These are phyloP conservation scores for Pissodes strobi DNA, from an alignment of 1,140 invertebrate genomes.

Conservation along the genomic window DNA sequence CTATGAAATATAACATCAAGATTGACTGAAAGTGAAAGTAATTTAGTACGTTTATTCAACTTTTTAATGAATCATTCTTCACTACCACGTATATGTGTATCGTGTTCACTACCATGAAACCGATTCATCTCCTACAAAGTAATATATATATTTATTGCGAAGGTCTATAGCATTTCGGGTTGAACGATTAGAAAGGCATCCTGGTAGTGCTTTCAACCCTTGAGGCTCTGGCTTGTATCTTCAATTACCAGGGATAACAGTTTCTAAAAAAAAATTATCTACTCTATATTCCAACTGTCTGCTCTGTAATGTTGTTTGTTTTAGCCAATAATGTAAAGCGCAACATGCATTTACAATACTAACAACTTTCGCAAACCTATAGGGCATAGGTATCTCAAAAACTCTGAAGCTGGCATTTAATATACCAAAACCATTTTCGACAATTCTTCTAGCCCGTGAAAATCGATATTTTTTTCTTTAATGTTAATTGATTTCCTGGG, in stretches of 20 bases:
- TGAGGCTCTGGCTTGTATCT: conserved; percentile 16
- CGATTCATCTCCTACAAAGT: conserved; percentile 26
- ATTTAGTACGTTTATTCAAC: conserved; percentile 14
- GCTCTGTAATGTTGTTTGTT: conserved; percentile 30
- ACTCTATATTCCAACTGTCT: conserved; percentile 11
- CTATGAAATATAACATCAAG: conserved; percentile 14
- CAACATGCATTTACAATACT: conserved; percentile 32
- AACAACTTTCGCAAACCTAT: no score
- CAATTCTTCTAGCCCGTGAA: no score
- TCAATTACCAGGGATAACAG: conserved; percentile 27
- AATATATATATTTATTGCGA: conserved; percentile 28
- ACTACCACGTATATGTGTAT: no score
- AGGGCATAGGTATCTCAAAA: no score
- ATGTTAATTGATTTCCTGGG: conserved; percentile 18
- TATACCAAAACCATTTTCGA: no score
- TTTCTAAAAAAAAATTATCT: conserved; percentile 16
- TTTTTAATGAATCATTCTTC: conserved; percentile 25
- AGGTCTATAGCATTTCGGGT: conserved; percentile 19
- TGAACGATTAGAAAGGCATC: conserved; percentile 21
- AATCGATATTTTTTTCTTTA: no score
- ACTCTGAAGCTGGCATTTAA: no score
- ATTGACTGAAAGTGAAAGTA: conserved; percentile 27
- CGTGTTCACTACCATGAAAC: no score
- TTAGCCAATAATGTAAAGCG: conserved; percentile 37
- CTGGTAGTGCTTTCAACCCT: conserved; percentile 25